These are phyloP conservation scores for Egretta garzetta DNA, from an alignment of 2,113 vertebrate genomes.

Conservation along the genomic window DNA sequence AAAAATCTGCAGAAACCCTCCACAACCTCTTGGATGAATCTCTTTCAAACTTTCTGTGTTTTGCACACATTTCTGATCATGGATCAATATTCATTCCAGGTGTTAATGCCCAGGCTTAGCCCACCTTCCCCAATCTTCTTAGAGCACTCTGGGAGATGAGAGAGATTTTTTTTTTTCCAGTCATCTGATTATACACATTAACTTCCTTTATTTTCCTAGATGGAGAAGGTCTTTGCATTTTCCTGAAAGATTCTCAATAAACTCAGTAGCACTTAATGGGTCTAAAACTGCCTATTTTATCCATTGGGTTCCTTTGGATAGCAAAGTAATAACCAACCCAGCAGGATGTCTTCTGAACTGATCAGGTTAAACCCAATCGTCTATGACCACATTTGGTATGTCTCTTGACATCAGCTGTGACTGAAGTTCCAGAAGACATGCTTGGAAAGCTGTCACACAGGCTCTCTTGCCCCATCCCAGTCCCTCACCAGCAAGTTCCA, in stretches of 20 bases:
- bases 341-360: not conserved
- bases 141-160: not conserved
- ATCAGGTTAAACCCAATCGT: not conserved
- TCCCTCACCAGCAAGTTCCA: not conserved
- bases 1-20: not conserved
- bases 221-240: not conserved
- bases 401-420: not conserved
- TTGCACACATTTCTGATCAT: not conserved
- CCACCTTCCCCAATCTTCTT: not conserved
- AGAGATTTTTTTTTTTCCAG: not conserved
- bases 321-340: not conserved
- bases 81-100: not conserved
- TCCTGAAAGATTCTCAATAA: not conserved
- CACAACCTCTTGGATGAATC: not conserved
- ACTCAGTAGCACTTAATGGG: not conserved
- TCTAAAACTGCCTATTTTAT: not conserved
- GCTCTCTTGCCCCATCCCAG: fast-evolving
- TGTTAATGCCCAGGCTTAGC: not conserved
- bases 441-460: not conserved
- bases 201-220: not conserved
- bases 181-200: not conserved
- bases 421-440: not conserved
- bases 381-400: not conserved
- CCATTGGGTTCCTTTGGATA: not conserved
- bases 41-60: not conserved